Conservation (phyloP, 2,888 invertebrate genomes). For the Axea sp. region DNA sequence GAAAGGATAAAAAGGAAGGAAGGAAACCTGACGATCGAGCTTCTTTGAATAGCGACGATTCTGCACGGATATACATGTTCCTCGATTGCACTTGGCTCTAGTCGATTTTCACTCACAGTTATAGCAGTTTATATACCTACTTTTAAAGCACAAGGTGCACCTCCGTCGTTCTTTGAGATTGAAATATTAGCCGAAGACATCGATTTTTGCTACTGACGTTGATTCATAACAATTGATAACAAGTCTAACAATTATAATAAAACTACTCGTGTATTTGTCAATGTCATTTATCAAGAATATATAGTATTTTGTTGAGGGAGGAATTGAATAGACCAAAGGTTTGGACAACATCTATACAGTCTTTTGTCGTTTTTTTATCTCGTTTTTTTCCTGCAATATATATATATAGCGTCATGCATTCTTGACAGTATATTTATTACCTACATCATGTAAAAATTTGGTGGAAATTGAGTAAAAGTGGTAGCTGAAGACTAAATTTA, state of each 20-base stretch:
- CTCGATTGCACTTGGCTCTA: constrained; percentile 31
- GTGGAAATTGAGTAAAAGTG: too few species aligned
- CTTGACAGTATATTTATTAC: too few species aligned
- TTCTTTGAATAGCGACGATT: constrained; percentile 64
- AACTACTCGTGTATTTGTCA: neutral
- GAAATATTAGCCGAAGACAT: constrained; percentile 37
- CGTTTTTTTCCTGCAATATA: too few species aligned
- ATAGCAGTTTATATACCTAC: constrained; percentile 39
- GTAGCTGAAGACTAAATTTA: too few species aligned
- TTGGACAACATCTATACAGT: too few species aligned
- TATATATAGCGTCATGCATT: too few species aligned
- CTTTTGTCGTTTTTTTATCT: too few species aligned
- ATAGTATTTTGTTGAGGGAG: too few species aligned
- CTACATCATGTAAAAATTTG: too few species aligned
- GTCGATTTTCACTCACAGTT: constrained; percentile 50
- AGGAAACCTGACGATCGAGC: constrained; percentile 56
- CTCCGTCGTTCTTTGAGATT: constrained; percentile 33
- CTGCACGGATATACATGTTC: constrained; percentile 61
- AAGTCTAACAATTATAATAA: constrained; percentile 3
- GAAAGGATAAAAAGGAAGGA: constrained; percentile 58
- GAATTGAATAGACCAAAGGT: too few species aligned
- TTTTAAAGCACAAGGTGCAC: constrained; percentile 10
- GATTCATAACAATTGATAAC: constrained; percentile 20
- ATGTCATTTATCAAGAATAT: too few species aligned
- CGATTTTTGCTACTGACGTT: constrained; percentile 15